Evolutionary conservation across 2,797 vertebrate species (phyloP).

Genomic region (Rhinophrynus dorsalis): DNA sequence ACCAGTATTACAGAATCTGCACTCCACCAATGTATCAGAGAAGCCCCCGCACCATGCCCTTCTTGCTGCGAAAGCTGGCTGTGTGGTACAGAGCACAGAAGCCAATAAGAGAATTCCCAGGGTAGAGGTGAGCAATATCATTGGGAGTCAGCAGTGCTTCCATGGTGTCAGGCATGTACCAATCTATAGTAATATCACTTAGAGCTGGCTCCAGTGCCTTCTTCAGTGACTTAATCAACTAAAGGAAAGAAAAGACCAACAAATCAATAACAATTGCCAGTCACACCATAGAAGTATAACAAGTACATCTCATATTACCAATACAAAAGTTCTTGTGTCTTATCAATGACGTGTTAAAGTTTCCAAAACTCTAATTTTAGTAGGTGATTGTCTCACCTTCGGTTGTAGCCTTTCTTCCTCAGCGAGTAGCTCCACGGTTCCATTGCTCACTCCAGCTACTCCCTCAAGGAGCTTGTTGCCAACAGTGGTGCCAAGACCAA

Average conservation of each 20-base stretch:
- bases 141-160: constrained; percentile 94
- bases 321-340: too few relatives aligned
- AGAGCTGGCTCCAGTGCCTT: constrained; percentile 92
- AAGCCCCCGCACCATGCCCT: constrained; percentile 57
- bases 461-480: constrained; percentile 80
- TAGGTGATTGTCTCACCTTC: constrained; percentile 78
- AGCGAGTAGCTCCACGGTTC: constrained; percentile 77
- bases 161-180: constrained; percentile 93
- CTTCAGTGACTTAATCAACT: constrained; percentile 92
- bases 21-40: accelerated
- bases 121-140: constrained; percentile 90
- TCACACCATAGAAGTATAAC: too few relatives aligned
- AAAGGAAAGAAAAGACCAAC: background rate
- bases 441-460: constrained; percentile 85
- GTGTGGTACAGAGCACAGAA: constrained; percentile 92
- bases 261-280: too few relatives aligned
- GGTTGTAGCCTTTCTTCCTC: constrained; percentile 89
- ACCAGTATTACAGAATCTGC: accelerated
- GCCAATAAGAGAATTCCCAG: constrained; percentile 84
- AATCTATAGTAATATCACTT: constrained; percentile 94
- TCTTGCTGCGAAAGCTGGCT: constrained; percentile 75
- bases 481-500: constrained; percentile 76
- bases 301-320: too few relatives aligned
- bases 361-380: too few relatives aligned
- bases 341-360: too few relatives aligned